Conservation (phyloP, 2,888 invertebrate species). For the Brenthis hecate region DNA sequence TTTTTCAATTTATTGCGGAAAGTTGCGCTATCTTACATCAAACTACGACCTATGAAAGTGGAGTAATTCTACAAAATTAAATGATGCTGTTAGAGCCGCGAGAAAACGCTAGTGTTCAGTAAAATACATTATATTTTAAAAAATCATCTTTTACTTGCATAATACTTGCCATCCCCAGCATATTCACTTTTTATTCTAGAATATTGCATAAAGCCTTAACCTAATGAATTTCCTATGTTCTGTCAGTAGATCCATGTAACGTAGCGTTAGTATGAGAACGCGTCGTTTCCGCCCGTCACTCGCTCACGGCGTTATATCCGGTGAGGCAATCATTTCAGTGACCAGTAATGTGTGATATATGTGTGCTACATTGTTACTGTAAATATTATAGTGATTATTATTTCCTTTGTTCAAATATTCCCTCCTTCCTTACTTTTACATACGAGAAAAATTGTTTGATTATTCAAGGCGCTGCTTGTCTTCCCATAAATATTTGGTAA, state of each 20-base stretch:
- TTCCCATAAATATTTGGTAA: no score
- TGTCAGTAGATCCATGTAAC: neutral
- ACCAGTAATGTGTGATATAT: slow-evolving; percentile 17
- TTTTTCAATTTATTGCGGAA: no score
- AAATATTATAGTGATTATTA: slow-evolving; percentile 15
- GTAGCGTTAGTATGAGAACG: slow-evolving; percentile 10
- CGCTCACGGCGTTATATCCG: slow-evolving; percentile 20
- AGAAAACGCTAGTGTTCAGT: no score
- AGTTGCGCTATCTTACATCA: no score
- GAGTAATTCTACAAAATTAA: no score
- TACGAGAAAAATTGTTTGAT: neutral
- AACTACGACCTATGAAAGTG: no score
- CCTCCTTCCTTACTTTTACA: slow-evolving; percentile 3
- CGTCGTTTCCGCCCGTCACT: slow-evolving; percentile 20
- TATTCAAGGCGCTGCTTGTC: neutral
- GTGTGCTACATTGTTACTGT: neutral
- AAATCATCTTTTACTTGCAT: no score
- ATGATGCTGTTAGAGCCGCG: no score
- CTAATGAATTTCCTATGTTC: slow-evolving; percentile 1
- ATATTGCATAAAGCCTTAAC: neutral
- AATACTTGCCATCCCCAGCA: no score
- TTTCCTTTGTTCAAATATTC: slow-evolving; percentile 12
- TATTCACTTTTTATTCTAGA: no score
- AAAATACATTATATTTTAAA: no score
- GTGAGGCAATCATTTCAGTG: slow-evolving; percentile 22